Evolutionary conservation across 2,888 invertebrate species (phyloP), one percentile per base, ranked within the genome.

Genomic region (Pegoplata infirma): DNA sequence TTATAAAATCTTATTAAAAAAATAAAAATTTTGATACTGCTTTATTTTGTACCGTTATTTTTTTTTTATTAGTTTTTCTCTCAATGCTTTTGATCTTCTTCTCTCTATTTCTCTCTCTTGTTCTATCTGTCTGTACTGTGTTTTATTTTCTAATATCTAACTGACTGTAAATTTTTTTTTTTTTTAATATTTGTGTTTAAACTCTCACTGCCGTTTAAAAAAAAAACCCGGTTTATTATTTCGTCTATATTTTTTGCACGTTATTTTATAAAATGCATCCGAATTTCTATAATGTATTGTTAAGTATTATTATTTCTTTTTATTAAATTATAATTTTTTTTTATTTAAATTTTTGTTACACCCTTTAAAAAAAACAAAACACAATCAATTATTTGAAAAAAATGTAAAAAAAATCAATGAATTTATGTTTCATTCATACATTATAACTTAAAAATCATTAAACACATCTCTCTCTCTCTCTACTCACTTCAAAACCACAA

Each of bases 41-140:
- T 10, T 5, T 12, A 36, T 12, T 2, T 40, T n/a, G 36, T 40
- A n/a, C n/a, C n/a, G n/a, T n/a, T n/a, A n/a, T n/a, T n/a, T n/a
- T n/a, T n/a, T n/a, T n/a, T 40, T 12, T 12, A 40, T 36, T 40
- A n/a, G 10, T 10, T 32, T 32, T 32, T 32, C 8, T 40, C n/a
- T 40, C n/a, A n/a, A 40, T 79, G 72, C 64, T 49, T 56, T 78
- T 81, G 53, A 73, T 72, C 82, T 49, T 81, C 74, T 81, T 71
- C 71, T 83, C 80, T 80, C 80, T 80, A 59, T 81, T 76, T 71
- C 78, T 82, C 81, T 67, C 32, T 71, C 72, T 66, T 28, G n/a
- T n/a, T 71, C 71, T 12, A 10, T 58, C 63, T 56, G 10, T 53
- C 14, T 56, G 14, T 63, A 17, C 10, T 49, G 17, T 67, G 56